Evolutionary conservation across 2,888 invertebrate genomes (phyloP).

Genomic region (Corbicula japonica): DNA sequence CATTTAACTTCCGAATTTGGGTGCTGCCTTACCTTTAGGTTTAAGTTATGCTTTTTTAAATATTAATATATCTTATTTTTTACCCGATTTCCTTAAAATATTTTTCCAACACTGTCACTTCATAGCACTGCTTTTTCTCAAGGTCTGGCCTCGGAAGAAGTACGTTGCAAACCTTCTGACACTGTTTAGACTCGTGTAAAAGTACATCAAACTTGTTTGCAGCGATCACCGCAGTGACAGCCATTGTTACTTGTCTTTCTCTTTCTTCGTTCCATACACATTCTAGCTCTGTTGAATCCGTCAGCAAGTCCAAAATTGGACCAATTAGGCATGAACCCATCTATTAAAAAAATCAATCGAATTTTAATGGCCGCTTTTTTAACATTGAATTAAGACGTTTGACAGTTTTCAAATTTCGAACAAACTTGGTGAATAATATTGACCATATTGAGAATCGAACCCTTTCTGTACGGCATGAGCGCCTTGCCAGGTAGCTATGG

Average conservation of each 20-base stretch:
- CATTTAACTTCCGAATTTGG: too few species aligned
- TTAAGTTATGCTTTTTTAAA: too few species aligned
- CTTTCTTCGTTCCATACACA: not conserved
- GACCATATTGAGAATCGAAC: too few species aligned
- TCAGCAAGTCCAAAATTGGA: not conserved
- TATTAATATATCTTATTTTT: too few species aligned
- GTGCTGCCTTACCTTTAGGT: too few species aligned
- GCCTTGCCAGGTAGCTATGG: too few species aligned
- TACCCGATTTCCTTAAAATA: not conserved
- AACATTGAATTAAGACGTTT: too few species aligned
- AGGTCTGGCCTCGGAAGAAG: not conserved
- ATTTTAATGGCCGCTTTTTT: too few species aligned
- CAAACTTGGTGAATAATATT: too few species aligned
- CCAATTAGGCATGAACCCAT: not conserved
- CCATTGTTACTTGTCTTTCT: constrained; percentile 1
- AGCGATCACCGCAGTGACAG: not conserved
- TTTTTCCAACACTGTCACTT: not conserved
- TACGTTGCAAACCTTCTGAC: not conserved
- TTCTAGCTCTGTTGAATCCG: not conserved
- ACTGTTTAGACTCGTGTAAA: not conserved
- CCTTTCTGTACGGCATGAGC: too few species aligned
- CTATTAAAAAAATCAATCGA: too few species aligned
- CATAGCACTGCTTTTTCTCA: not conserved
- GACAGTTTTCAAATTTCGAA: too few species aligned
- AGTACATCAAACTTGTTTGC: not conserved